Conservation (phyloP, 2,797 vertebrate species). For the Sebastes wilsoni region DNA sequence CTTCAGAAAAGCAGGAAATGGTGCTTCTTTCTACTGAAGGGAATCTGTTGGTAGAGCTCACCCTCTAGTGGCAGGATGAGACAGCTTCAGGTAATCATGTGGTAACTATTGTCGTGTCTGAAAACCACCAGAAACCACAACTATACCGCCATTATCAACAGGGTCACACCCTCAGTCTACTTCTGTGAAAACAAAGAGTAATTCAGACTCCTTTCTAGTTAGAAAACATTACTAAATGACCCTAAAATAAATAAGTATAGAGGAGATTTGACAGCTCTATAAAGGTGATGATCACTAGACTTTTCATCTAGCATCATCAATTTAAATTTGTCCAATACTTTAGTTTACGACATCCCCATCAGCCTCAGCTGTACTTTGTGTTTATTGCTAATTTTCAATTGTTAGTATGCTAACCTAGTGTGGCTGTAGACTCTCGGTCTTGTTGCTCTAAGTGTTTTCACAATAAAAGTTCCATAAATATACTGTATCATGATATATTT, state of each 20-base stretch:
- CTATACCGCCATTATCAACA: neutral
- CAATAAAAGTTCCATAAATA: neutral
- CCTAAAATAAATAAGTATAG: neutral
- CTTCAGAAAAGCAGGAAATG: slow-evolving; percentile 1
- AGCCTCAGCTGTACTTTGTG: no score
- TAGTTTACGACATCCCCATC: neutral
- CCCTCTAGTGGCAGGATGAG: slow-evolving; percentile 57
- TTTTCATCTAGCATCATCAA: neutral
- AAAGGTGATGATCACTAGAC: neutral
- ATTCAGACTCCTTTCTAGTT: neutral
- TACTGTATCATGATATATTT: neutral
- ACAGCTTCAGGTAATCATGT: neutral
- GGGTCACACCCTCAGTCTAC: neutral
- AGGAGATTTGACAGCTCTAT: neutral
- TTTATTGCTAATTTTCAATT: neutral
- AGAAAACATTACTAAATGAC: neutral
- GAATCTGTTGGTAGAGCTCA: slow-evolving; percentile 24
- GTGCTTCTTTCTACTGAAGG: neutral
- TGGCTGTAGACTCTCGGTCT: neutral
- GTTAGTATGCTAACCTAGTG: neutral
- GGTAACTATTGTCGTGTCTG: neutral
- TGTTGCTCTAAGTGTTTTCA: neutral
- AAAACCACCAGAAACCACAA: neutral
- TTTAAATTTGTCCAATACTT: neutral
- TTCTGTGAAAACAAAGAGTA: neutral